phyloP scores from a whole-genome alignment of 2,113 vertebrate genomes.

The Stigmatopora nigra region DNA sequence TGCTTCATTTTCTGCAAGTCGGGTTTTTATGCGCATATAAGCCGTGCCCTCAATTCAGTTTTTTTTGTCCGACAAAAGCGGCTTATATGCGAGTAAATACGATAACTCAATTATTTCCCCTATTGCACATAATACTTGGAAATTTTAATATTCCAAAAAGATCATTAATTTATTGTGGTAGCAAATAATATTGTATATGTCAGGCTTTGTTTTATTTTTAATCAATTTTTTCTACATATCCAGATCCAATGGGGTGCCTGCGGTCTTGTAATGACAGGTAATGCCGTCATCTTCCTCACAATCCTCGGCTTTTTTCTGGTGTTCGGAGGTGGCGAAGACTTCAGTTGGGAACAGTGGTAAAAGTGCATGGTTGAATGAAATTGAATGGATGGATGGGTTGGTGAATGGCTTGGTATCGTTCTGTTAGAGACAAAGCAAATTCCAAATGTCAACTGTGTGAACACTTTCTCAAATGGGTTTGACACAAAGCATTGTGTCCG shows the following conservation, averaged over 20 bases:
- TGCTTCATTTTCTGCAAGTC: no score
- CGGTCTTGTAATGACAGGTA: slow-evolving; percentile 89
- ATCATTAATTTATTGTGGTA: not conserved
- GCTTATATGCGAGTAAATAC: no score
- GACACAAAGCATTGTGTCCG: slow-evolving; percentile 34
- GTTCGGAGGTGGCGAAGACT: slow-evolving; percentile 91
- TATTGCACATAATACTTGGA: no score
- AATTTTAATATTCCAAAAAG: no score
- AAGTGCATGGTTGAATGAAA: slow-evolving; percentile 5
- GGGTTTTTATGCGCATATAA: no score
- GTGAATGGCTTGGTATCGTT: slow-evolving; percentile 18
- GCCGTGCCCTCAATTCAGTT: no score
- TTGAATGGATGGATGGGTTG: not conserved
- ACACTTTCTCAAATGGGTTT: slow-evolving; percentile 9
- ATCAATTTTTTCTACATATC: slow-evolving; percentile 14
- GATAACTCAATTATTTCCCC: no score
- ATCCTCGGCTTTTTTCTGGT: slow-evolving; percentile 91
- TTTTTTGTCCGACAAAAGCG: no score
- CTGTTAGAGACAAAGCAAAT: slow-evolving; percentile 16
- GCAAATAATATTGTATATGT: not conserved
- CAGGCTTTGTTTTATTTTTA: not conserved
- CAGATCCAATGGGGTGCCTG: slow-evolving; percentile 96
- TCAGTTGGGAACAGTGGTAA: slow-evolving; percentile 97
- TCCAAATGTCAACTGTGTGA: slow-evolving; percentile 20
- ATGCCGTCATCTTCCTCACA: slow-evolving; percentile 89